phyloP scores from a whole-genome alignment of 2,797 vertebrate genomes.

The Acestrorhynchus altus region DNA sequence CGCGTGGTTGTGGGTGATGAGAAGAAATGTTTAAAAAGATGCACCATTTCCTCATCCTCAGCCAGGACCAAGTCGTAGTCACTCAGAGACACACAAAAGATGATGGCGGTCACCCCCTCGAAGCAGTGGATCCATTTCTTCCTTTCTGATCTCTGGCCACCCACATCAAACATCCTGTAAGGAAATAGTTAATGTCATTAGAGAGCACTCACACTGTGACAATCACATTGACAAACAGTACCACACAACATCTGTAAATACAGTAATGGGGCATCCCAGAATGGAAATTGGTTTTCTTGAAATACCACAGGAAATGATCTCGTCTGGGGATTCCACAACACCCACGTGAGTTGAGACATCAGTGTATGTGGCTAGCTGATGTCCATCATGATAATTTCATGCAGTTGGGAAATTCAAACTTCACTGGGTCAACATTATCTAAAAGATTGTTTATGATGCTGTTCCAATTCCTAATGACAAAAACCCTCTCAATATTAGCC shows the following conservation, averaged over 20 bases:
- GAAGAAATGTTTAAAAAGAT: too few species aligned
- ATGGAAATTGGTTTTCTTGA: not conserved
- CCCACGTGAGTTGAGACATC: not conserved
- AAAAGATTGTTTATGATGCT: not conserved
- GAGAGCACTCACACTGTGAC: not conserved
- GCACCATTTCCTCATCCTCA: constrained; percentile 98
- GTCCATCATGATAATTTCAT: not conserved
- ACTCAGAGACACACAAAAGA: constrained; percentile 97
- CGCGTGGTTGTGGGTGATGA: not conserved
- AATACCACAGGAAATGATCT: constrained; percentile 4
- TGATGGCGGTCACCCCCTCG: constrained; percentile 98
- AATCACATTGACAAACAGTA: not conserved
- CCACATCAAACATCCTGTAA: constrained; percentile 97
- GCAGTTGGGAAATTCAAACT: not conserved
- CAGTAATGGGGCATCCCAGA: not conserved
- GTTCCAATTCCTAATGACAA: not conserved
- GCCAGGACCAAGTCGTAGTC: constrained; percentile 98
- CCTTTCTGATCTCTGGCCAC: constrained; percentile 96
- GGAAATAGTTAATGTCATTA: constrained; percentile 11
- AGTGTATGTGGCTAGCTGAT: not conserved
- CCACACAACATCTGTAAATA: not conserved
- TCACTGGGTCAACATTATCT: not conserved
- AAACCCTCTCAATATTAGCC: not conserved
- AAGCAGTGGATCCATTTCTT: constrained; percentile 99
- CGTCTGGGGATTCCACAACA: constrained; percentile 16